These are phyloP conservation scores for Arothron firmamentum DNA, from an alignment of 2,113 vertebrate species.

Conservation along the genomic window DNA sequence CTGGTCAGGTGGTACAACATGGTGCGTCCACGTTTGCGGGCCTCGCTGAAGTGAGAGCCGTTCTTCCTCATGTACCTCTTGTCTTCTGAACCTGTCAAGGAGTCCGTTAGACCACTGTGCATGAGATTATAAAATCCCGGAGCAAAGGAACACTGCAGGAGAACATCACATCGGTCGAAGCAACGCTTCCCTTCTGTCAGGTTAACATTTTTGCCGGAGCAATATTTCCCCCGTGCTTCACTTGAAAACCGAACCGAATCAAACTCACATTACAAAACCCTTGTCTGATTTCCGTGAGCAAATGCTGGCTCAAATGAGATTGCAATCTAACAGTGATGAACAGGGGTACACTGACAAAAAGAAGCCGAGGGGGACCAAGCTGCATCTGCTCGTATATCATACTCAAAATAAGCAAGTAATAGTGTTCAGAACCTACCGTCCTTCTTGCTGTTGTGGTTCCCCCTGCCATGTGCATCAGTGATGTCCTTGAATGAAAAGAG, in stretches of 20 bases:
- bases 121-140: background rate
- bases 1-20: constrained; percentile 82
- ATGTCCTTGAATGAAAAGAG: constrained; percentile 98
- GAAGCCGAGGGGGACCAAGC: constrained; percentile 20
- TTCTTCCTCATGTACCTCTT: constrained; percentile 78
- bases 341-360: constrained; percentile 21
- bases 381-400: constrained; percentile 39
- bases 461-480: constrained; percentile 80
- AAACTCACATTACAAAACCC: constrained; percentile 33
- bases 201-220: constrained; percentile 4
- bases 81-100: constrained; percentile 66
- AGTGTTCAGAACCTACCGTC: constrained; percentile 71
- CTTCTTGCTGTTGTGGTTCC: constrained; percentile 65
- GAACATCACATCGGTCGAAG: background rate
- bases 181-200: background rate
- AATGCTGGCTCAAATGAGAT: constrained; percentile 26
- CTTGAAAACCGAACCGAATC: constrained; percentile 35
- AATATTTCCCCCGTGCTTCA: constrained; percentile 15
- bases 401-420: constrained; percentile 27
- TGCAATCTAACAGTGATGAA: constrained; percentile 61
- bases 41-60: constrained; percentile 76
- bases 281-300: constrained; percentile 30
- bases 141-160: background rate
- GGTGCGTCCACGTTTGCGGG: constrained; percentile 78
- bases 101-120: constrained; percentile 1